phyloP scores from a whole-genome alignment of 92 coral and sea anemone species.

The Parazoanthus atlanticus region DNA sequence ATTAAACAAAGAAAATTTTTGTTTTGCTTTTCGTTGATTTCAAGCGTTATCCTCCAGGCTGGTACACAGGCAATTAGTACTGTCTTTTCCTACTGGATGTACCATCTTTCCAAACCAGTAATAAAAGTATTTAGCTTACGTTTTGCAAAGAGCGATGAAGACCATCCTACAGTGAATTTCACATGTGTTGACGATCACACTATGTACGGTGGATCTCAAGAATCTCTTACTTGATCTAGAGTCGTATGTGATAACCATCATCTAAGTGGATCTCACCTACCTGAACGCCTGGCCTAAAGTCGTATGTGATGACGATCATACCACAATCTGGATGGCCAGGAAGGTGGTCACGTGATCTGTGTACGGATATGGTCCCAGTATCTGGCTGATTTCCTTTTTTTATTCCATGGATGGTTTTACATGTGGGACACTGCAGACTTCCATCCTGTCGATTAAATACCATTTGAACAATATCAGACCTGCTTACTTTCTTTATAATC shows the following conservation, averaged over 20 bases:
- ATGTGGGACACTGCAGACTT: conserved; percentile 93
- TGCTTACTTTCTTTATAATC: no score
- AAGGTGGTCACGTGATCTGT: conserved; percentile 58
- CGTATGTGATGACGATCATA: conserved; percentile 65
- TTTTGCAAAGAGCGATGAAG: background rate
- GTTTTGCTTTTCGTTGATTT: no score
- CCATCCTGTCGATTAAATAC: conserved; percentile 61
- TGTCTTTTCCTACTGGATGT: no score
- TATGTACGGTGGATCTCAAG: background rate
- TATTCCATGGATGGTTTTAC: conserved; percentile 90
- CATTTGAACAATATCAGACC: no score
- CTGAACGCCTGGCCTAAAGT: conserved; percentile 76
- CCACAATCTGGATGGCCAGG: conserved; percentile 91
- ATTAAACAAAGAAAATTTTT: background rate
- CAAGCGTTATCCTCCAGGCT: background rate
- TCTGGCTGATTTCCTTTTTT: conserved; percentile 84
- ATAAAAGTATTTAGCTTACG: background rate
- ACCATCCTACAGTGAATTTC: conserved; percentile 46
- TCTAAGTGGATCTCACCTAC: conserved; percentile 47
- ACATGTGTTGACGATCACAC: background rate
- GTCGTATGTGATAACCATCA: conserved; percentile 67
- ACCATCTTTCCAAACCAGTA: no score
- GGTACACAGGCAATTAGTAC: no score
- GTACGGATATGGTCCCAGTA: conserved; percentile 72
- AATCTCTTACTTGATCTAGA: conserved; percentile 79